Evolutionary conservation across 2,113 vertebrate genomes (phyloP), one percentile per base, ranked within the genome.

Genomic region (Urocolius indicus): DNA sequence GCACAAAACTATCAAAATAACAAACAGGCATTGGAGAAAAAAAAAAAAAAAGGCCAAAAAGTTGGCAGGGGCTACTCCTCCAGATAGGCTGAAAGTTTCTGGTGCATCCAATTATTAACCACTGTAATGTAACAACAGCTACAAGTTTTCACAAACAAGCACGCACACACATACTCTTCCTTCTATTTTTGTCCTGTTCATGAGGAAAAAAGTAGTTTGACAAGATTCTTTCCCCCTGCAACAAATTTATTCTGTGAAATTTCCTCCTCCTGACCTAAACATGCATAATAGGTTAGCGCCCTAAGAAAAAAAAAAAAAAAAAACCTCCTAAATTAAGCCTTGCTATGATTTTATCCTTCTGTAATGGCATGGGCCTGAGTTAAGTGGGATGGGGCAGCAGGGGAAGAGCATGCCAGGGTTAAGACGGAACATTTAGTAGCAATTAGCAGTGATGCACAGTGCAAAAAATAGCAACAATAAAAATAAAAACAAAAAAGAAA

Each of bases 381-480:
- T 95, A 97, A 97, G 79, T 84, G 68, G 94, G 92, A 94, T 93
- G 67, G 75, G 96, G 79, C 91, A 91, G 85, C 46, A 90, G 75
- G 24, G 45, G 84, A 95, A 93, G 94, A 90, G 85, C 66, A 93
- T 11, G 68, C 87, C 90, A 94, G 84, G 95, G 84, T 93, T 92
- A 67, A 96, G 94, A 90, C 82, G 87, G 92, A 96, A 87, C 9
- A 20, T 95, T 96, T 94, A 95, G 79, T 17, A 94, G 96, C 97
- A 97, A 97, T 98, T 97, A 98, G 94, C 86, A 91, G 87, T 92
- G 79, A 91, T 97, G 94, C 91, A 83, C 11, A 55, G 89, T 83
- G 57, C 65, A 96, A 96, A 96, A 96, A 97, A 97, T 92, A 95
- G 96, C 88, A 93, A 89, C 84, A 84, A 59, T 15, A 2, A 69